A percentile compares a stretch with the other conserved stretches of the same genome.
phyloP scores from a whole-genome alignment of 2,888 invertebrate genomes.

The Poecilus cupreus region DNA sequence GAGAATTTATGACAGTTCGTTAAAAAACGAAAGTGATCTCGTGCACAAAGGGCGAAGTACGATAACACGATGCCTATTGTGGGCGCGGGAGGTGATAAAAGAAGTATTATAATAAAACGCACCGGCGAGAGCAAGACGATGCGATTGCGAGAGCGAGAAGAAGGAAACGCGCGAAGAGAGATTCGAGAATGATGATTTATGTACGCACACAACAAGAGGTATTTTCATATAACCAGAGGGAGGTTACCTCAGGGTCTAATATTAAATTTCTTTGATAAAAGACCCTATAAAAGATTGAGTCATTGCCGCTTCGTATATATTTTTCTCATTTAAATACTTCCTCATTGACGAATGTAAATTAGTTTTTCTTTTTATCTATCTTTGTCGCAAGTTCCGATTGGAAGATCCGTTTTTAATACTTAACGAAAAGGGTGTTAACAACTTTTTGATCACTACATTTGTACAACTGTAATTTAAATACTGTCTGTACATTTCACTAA shows the following conservation, averaged over 20 bases:
- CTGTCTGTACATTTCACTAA: neutral
- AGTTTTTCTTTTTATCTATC: conserved; percentile 48
- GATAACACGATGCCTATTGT: conserved; percentile 51
- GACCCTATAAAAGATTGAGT: conserved; percentile 50
- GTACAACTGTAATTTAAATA: conserved; percentile 20
- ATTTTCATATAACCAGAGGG: conserved; percentile 53
- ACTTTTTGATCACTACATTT: conserved; percentile 15
- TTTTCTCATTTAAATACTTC: conserved; percentile 40
- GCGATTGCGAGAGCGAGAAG: neutral
- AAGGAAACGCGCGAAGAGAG: neutral
- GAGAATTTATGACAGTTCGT: conserved; percentile 56
- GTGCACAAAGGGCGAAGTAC: conserved; percentile 38
- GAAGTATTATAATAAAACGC: conserved; percentile 53
- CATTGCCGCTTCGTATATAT: conserved; percentile 14
- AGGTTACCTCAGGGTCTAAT: conserved; percentile 39
- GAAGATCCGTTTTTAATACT: conserved; percentile 44
- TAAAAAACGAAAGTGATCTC: conserved; percentile 53
- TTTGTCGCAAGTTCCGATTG: conserved; percentile 14
- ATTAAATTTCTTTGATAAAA: conserved; percentile 59
- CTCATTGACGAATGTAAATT: conserved; percentile 50
- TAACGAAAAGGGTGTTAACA: conserved; percentile 14
- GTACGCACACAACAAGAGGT: conserved; percentile 54
- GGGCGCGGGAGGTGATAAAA: conserved; percentile 41
- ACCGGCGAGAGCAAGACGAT: neutral
- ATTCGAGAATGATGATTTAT: conserved; percentile 55